Conservation (phyloP, 2,113 vertebrate species). For the Picathartes gymnocephalus region DNA sequence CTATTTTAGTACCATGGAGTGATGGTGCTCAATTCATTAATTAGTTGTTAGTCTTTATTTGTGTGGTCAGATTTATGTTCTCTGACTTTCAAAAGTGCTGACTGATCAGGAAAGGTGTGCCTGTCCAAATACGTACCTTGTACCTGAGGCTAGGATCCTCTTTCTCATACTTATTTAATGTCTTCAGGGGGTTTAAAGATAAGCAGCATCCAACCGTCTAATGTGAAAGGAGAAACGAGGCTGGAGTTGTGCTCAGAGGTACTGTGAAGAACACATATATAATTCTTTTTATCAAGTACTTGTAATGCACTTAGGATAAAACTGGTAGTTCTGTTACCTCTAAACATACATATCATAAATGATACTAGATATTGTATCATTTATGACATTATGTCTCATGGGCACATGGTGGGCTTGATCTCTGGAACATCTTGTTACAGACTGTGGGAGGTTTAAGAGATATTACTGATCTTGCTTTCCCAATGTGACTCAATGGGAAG, state of each 20-base stretch:
- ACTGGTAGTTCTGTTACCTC: not conserved
- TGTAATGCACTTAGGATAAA: not conserved
- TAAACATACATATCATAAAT: not conserved
- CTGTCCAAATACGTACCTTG: not conserved
- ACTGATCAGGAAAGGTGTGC: not conserved
- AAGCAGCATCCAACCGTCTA: not conserved
- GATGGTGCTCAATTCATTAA: not conserved
- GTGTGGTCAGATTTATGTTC: not conserved
- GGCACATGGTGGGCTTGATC: not conserved
- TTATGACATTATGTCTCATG: not conserved
- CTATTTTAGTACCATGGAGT: not conserved
- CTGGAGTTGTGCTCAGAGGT: not conserved
- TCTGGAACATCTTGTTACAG: not conserved
- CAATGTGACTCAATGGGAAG: not conserved
- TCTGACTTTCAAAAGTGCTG: not conserved
- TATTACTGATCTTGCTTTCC: not conserved
- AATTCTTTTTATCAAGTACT: not conserved
- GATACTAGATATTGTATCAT: not conserved
- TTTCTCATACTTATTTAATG: not conserved
- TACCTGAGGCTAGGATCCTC: not conserved
- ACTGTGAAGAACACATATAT: not conserved
- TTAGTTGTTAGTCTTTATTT: not conserved
- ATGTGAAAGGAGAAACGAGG: not conserved
- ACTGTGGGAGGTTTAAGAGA: not conserved
- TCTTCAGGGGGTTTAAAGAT: not conserved